Conservation (phyloP, 2,797 vertebrate species). For the Acestrorhynchus altus region DNA sequence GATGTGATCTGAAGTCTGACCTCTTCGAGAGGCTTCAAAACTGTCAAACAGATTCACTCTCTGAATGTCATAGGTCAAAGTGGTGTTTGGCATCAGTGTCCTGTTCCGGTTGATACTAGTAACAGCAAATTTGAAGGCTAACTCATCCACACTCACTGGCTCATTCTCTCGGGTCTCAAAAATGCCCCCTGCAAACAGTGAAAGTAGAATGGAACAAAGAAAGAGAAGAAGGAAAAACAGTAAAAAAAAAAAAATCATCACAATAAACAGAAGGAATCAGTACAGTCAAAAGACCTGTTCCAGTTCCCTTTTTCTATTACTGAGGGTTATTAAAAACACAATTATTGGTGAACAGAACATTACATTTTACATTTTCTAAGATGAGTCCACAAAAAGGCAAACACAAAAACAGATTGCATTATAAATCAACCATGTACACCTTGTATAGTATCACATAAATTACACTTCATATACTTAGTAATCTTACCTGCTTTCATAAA, state of each 20-base stretch:
- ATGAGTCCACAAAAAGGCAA: background rate
- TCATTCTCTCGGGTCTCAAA: slow-evolving; percentile 97
- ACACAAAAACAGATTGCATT: background rate
- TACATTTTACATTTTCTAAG: background rate
- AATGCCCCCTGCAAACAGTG: slow-evolving; percentile 87
- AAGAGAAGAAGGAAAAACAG: background rate
- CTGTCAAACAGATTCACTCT: slow-evolving; percentile 97
- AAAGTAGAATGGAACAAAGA: background rate
- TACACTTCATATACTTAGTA: background rate
- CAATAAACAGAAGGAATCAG: background rate
- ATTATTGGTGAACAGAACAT: background rate
- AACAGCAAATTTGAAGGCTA: slow-evolving; percentile 98
- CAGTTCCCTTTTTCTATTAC: slow-evolving; percentile 6
- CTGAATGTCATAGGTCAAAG: slow-evolving; percentile 97
- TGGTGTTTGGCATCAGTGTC: slow-evolving; percentile 95
- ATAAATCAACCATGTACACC: background rate
- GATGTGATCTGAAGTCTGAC: slow-evolving; percentile 70
- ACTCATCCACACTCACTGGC: slow-evolving; percentile 92
- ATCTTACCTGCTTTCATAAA: background rate
- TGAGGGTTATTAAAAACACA: slow-evolving; percentile 5
- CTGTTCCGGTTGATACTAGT: slow-evolving; percentile 97
- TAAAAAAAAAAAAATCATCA: background rate
- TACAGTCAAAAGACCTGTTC: background rate
- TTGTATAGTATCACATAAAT: background rate
- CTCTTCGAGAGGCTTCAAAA: slow-evolving; percentile 96